A percentile compares a stretch with the other conserved stretches of the same genome.
phyloP scores from a whole-genome alignment of 2,888 invertebrate species.

The Drosophila yooni region DNA sequence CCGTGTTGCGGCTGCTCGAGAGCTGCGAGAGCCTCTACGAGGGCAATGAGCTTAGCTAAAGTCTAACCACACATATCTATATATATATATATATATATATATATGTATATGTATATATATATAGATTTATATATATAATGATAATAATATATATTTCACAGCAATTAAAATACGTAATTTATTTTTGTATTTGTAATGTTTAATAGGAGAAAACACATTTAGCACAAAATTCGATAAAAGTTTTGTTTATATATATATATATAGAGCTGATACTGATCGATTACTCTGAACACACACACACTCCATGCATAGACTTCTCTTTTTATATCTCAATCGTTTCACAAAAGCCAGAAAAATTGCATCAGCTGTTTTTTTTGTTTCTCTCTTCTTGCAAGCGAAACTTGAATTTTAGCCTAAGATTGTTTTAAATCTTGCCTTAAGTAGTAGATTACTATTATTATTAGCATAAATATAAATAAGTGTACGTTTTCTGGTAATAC shows the following conservation, averaged over 20 bases:
- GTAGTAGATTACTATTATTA: constrained; percentile 53
- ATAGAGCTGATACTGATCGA: constrained; percentile 35
- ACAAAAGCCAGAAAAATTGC: constrained; percentile 10
- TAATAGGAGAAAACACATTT: constrained; percentile 44
- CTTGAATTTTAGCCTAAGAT: constrained; percentile 72
- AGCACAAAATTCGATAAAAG: constrained; percentile 58
- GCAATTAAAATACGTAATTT: constrained; percentile 78
- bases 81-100: constrained; percentile 7
- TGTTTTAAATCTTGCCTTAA: constrained; percentile 83
- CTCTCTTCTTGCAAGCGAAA: constrained; percentile 47
- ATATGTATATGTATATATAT: constrained; percentile 2
- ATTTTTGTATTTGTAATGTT: constrained; percentile 65
- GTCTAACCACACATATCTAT: constrained; percentile 14
- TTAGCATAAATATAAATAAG: constrained; percentile 25
- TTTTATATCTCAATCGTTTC: constrained; percentile 26
- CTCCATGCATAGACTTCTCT: constrained; percentile 20
- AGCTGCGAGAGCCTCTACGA: constrained; percentile 94
- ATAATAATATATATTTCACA: constrained; percentile 13
- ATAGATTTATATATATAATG: constrained; percentile 5
- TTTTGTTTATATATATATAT: constrained; percentile 50
- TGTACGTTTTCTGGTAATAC: constrained; percentile 53
- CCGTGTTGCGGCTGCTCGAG: constrained; percentile 92
- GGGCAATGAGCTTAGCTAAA: constrained; percentile 91
- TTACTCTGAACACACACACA: neutral
- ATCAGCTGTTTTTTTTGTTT: constrained; percentile 43